phyloP scores from a whole-genome alignment of 2,888 invertebrate genomes.

The Eremobia ochroleuca region DNA sequence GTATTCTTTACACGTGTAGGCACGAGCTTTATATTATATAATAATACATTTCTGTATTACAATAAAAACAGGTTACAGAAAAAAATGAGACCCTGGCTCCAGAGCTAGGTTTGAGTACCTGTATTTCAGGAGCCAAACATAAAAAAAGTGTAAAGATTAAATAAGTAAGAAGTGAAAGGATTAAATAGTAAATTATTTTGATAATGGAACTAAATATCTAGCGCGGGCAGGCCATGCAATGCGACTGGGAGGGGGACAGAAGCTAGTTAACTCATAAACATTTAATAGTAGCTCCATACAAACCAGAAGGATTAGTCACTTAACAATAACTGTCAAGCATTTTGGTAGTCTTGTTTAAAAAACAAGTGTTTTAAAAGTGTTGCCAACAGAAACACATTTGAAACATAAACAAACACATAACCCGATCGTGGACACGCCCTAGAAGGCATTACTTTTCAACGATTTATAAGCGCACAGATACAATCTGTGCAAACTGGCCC shows the following conservation, averaged over 20 bases:
- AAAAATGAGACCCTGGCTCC: no score
- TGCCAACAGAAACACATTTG: not conserved
- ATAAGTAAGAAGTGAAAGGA: no score
- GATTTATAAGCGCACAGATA: conserved; percentile 39
- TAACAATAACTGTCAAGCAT: not conserved
- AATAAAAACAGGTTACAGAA: no score
- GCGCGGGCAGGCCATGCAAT: no score
- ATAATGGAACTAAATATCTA: not conserved
- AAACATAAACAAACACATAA: conserved; percentile 16
- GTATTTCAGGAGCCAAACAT: no score
- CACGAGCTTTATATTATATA: not conserved
- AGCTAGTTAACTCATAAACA: not conserved
- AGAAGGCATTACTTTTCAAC: conserved; percentile 21
- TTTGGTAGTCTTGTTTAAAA: not conserved
- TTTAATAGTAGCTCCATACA: not conserved
- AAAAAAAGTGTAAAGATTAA: no score
- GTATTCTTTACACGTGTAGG: not conserved
- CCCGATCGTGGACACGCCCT: conserved; percentile 6
- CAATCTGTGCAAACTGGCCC: conserved; percentile 39
- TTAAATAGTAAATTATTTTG: not conserved
- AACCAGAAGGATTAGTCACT: not conserved
- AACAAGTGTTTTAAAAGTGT: not conserved
- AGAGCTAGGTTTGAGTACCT: no score
- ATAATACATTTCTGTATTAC: no score
- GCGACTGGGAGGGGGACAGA: no score